Evolutionary conservation across 1,140 invertebrate genomes (phyloP).

Genomic region (Parasteatoda tepidariorum): DNA sequence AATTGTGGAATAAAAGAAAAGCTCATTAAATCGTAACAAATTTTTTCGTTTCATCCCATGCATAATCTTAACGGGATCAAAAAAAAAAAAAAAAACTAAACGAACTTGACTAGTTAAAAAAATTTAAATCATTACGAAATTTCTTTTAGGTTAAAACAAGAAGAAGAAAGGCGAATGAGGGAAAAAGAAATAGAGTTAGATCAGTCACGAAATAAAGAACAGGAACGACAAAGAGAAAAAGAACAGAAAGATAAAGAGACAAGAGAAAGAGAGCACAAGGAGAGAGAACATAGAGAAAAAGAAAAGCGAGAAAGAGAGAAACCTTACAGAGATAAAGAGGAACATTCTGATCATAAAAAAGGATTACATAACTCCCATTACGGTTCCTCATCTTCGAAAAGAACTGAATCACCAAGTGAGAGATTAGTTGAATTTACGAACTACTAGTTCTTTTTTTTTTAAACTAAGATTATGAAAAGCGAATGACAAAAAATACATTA

Average conservation of each 20-base stretch:
- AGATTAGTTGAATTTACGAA: background rate
- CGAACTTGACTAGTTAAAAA: too few relatives aligned
- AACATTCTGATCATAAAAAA: constrained; percentile 26
- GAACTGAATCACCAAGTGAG: constrained; percentile 35
- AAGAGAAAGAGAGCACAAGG: constrained; percentile 38
- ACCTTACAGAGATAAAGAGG: constrained; percentile 17
- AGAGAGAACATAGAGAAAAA: constrained; percentile 24
- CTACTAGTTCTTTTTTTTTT: too few relatives aligned
- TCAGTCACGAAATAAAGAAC: constrained; percentile 36
- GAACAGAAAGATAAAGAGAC: constrained; percentile 45
- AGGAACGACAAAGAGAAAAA: constrained; percentile 46
- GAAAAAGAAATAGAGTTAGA: constrained; percentile 53
- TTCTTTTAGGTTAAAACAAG: constrained; percentile 26
- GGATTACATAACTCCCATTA: constrained; percentile 12
- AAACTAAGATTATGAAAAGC: too few relatives aligned
- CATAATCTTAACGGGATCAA: too few relatives aligned
- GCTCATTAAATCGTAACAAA: too few relatives aligned
- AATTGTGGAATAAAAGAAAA: too few relatives aligned
- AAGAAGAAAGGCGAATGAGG: constrained; percentile 47
- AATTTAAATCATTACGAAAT: background rate
- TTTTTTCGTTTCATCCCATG: too few relatives aligned
- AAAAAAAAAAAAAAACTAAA: too few relatives aligned
- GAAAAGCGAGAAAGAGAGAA: constrained; percentile 41
- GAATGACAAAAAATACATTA: too few relatives aligned
- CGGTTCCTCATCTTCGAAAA: constrained; percentile 4